Evolutionary conservation across 2,888 invertebrate species (phyloP).

Genomic region (Pherbina coryleti): DNA sequence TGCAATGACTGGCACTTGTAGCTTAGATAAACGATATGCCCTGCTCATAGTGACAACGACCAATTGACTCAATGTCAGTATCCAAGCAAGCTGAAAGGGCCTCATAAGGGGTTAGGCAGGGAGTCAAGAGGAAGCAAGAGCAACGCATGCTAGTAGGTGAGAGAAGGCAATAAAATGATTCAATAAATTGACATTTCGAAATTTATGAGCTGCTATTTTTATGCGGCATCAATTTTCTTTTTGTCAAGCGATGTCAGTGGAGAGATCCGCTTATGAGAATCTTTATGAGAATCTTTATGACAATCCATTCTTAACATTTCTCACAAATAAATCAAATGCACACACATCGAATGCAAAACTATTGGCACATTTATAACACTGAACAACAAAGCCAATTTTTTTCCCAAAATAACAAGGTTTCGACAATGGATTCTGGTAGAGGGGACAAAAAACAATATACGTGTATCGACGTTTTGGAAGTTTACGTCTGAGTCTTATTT

Average conservation of each 20-base stretch:
- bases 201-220: not conserved
- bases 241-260: not conserved
- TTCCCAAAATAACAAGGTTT: too few relatives aligned
- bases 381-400: too few relatives aligned
- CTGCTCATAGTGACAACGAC: not conserved
- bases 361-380: too few relatives aligned
- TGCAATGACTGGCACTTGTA: conserved; percentile 6
- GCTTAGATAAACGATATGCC: conserved; percentile 25
- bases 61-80: not conserved
- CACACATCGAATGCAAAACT: too few relatives aligned
- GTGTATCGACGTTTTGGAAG: too few relatives aligned
- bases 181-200: not conserved
- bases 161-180: too few relatives aligned
- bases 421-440: too few relatives aligned
- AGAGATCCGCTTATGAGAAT: not conserved
- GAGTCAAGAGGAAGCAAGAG: not conserved
- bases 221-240: not conserved
- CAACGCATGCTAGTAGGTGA: not conserved
- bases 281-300: not conserved
- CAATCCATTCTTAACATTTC: not conserved
- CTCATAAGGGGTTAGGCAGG: not conserved
- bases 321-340: not conserved
- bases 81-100: not conserved
- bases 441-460: too few relatives aligned
- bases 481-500: too few relatives aligned